Evolutionary conservation across 2,888 invertebrate genomes (phyloP).

Genomic region (Craniophora ligustri): DNA sequence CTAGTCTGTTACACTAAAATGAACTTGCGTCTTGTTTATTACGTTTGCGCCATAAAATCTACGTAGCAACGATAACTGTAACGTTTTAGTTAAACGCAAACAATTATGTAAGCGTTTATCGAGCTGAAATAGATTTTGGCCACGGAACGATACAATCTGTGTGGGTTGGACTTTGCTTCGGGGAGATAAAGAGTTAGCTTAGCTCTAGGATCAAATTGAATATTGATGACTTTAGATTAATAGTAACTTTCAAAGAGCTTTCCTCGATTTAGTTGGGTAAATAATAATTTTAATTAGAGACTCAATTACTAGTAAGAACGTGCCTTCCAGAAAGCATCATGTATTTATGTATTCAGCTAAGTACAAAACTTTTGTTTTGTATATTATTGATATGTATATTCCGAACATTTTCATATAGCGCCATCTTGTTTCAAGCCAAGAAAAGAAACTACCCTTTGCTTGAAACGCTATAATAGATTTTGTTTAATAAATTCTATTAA

Average conservation of each 20-base stretch:
- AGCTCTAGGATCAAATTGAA: constrained; percentile 22
- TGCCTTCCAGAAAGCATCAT: no score
- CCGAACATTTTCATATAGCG: no score
- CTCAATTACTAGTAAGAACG: no score
- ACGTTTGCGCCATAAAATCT: constrained; percentile 46
- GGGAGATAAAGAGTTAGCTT: constrained; percentile 17
- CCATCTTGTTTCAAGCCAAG: no score
- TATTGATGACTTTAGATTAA: constrained; percentile 21
- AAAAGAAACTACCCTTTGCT: no score
- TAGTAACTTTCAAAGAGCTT: not conserved
- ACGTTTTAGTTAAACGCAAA: constrained; percentile 49
- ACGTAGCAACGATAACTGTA: constrained; percentile 43
- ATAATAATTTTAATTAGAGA: no score
- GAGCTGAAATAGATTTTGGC: constrained; percentile 39
- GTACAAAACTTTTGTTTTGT: no score
- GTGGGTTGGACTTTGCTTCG: constrained; percentile 10
- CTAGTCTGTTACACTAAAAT: constrained; percentile 33
- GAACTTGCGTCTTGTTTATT: constrained; percentile 40
- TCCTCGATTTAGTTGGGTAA: not conserved
- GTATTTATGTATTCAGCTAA: no score
- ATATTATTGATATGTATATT: no score
- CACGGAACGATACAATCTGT: constrained; percentile 12
- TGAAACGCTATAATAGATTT: no score
- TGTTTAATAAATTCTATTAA: no score
- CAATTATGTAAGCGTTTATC: constrained; percentile 49